phyloP scores from a whole-genome alignment of 2,113 vertebrate genomes.

The Struthio camelus region DNA sequence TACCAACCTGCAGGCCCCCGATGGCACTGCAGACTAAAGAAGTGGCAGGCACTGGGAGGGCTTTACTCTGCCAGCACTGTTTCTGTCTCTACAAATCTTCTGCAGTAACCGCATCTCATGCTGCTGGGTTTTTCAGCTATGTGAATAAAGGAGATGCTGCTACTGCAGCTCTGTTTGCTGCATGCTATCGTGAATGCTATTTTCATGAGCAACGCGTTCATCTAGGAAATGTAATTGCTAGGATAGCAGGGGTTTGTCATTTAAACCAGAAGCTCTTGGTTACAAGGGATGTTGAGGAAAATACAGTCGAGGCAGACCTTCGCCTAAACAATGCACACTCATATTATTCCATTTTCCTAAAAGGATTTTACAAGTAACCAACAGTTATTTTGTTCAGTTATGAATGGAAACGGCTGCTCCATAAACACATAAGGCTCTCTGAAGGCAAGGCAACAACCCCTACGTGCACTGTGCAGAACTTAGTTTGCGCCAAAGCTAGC shows the following conservation, averaged over 20 bases:
- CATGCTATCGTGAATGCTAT: background rate
- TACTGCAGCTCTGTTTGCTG: rapidly evolving
- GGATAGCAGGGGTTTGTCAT: background rate
- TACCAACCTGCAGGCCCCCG: background rate
- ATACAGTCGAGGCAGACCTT: background rate
- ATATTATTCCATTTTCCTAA: background rate
- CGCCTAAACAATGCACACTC: background rate
- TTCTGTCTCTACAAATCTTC: background rate
- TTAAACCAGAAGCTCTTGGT: background rate
- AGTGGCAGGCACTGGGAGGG: background rate
- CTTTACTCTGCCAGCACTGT: background rate
- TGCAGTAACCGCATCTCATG: rapidly evolving
- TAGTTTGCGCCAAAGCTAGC: background rate
- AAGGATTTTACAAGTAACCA: background rate
- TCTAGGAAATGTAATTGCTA: background rate
- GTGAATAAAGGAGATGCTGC: background rate
- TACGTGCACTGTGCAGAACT: rapidly evolving
- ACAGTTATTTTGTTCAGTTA: background rate
- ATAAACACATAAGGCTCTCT: background rate
- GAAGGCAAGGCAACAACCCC: background rate
- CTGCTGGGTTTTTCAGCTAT: background rate
- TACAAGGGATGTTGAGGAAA: background rate
- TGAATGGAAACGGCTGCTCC: background rate
- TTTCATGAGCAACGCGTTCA: background rate
- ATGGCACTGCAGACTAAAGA: background rate